phyloP scores from a whole-genome alignment of 2,113 vertebrate genomes.

The Solea solea region DNA sequence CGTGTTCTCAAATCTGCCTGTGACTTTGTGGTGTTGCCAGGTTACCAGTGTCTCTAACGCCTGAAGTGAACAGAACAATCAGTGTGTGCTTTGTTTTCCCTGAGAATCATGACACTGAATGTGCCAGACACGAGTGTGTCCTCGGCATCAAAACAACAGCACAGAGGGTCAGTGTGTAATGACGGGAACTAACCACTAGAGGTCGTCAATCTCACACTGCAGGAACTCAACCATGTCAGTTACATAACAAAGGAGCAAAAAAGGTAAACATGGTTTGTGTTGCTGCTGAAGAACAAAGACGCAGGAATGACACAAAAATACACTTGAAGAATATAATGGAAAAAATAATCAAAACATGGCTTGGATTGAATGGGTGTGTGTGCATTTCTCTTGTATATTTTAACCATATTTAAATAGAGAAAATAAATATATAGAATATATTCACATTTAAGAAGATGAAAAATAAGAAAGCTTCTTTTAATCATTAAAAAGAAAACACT shows the following conservation, averaged over 20 bases:
- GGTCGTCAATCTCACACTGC: conserved; percentile 33
- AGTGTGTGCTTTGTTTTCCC: neutral
- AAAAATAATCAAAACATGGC: no score
- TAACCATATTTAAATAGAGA: no score
- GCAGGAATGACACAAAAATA: conserved; percentile 4
- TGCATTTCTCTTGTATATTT: no score
- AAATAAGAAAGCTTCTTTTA: no score
- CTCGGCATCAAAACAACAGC: conserved; percentile 57
- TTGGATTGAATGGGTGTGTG: no score
- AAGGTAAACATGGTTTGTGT: conserved; percentile 36
- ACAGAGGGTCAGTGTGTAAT: conserved; percentile 4
- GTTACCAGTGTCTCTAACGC: neutral
- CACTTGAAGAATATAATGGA: neutral
- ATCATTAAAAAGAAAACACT: no score
- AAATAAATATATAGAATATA: no score
- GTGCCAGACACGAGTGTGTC: conserved; percentile 31
- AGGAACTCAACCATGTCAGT: conserved; percentile 29
- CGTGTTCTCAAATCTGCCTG: neutral
- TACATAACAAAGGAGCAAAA: conserved; percentile 63
- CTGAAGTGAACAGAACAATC: conserved; percentile 9
- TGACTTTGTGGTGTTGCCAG: neutral
- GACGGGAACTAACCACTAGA: conserved; percentile 49
- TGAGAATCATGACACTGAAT: conserved; percentile 31
- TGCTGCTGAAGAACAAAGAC: conserved; percentile 39
- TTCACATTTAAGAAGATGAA: no score